Base-by-base conservation (phyloP, 2,113 vertebrate genomes). In the Boleophthalmus pectinirostris region DNA sequence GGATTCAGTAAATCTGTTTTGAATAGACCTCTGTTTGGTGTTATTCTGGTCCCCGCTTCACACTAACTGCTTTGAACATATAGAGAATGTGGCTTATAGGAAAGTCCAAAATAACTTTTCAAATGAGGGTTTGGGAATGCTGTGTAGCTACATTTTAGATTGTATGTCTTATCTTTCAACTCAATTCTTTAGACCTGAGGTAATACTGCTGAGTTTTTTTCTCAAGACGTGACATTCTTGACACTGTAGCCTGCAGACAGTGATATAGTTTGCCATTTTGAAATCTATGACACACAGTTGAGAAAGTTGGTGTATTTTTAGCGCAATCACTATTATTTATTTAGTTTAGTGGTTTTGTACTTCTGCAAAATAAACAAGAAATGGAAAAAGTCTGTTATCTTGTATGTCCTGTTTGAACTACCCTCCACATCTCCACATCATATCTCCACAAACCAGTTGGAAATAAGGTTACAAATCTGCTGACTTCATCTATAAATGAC, bases 11-110 rank as follows among this genome's bases (percentile, higher is more conserved):
- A 16, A n/a, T n/a, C 3, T 25, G 43, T 18, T 80, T 5, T 2
- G 47, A 81, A 35, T 29, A 72, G 38, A 81, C 60, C 23, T 47
- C 65, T 66, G 61, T 24, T 12, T 45, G 38, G 14, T 74, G 70
- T 76, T 46, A 33, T 53, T 56, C 15, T 72, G 66, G 53, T 58
- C 46, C 35, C 3, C 15, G 2, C 63, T 65, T 58, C 70, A 60
- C 1, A 66, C 38, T 66, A 23, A 76, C 65, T 13, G 16, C 25
- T 38, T 68, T 69, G 15, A 18, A 54, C 35, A 60, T 60, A 5
- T 61, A 33, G 25, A 33, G 46, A 38, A 15, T 33, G 70, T 51
- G 57, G 46, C 1, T 65, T 51, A 45, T 25, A 29, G 21, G n/a
- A 23, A 56, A 18, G 45, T 24, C 35, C 61, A 43, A 64, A 43